These are phyloP conservation scores for Jordanella pulchra DNA, from an alignment of 2,797 vertebrate species.

Conservation along the genomic window DNA sequence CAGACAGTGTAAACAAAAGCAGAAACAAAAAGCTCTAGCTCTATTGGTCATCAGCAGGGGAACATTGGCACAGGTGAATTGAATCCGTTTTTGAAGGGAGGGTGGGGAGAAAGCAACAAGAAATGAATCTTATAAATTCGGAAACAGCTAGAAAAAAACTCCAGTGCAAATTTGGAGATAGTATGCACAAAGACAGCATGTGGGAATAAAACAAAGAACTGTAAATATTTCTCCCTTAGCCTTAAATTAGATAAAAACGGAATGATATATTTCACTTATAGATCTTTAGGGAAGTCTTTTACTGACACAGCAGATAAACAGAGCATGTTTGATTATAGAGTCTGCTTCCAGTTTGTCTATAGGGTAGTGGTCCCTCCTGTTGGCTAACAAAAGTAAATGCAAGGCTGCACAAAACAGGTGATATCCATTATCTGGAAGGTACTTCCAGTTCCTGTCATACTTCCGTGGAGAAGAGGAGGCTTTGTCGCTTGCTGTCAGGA, in stretches of 20 bases:
- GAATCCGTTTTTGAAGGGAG: slow-evolving; percentile 23
- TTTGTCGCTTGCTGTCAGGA: slow-evolving; percentile 94
- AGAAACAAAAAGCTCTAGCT: slow-evolving; percentile 53
- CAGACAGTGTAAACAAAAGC: slow-evolving; percentile 65
- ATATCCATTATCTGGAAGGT: neutral
- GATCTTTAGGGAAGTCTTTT: slow-evolving; percentile 20
- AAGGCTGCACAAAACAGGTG: slow-evolving; percentile 22
- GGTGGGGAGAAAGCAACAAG: slow-evolving; percentile 17
- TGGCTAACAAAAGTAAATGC: slow-evolving; percentile 48
- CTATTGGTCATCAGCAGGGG: slow-evolving; percentile 66
- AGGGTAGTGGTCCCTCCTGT: slow-evolving; percentile 55
- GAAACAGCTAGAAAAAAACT: slow-evolving; percentile 24
- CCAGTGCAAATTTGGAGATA: slow-evolving; percentile 23
- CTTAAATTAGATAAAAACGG: slow-evolving; percentile 44
- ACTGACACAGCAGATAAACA: slow-evolving; percentile 53
- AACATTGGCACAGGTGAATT: slow-evolving; percentile 81
- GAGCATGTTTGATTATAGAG: slow-evolving; percentile 59
- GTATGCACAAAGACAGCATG: slow-evolving; percentile 45
- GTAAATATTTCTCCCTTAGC: slow-evolving; percentile 35
- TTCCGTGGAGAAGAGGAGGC: slow-evolving; percentile 92
- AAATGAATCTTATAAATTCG: slow-evolving; percentile 20
- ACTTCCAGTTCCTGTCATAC: slow-evolving; percentile 75
- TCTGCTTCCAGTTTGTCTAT: slow-evolving; percentile 31
- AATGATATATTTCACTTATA: slow-evolving; percentile 37
- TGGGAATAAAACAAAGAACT: slow-evolving; percentile 20